A percentile compares a stretch with the other conserved stretches of the same genome.
phyloP scores from a whole-genome alignment of 2,113 vertebrate species.

The Rhombomys opimus region DNA sequence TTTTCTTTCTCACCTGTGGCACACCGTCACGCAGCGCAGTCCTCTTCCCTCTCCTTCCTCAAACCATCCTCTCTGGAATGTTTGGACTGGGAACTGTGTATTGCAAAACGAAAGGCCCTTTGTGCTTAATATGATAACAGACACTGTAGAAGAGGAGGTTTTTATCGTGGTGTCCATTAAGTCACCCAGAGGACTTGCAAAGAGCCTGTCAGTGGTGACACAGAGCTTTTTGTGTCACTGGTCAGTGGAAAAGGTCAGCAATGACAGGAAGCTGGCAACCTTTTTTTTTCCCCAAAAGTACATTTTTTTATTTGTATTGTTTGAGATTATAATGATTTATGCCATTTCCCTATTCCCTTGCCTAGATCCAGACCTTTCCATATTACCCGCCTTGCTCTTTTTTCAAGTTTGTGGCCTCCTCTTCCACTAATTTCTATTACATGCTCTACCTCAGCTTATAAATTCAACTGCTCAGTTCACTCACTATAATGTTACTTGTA shows the following conservation, averaged over 20 bases:
- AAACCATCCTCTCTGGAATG: background rate
- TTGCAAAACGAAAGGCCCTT: background rate
- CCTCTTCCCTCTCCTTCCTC: background rate
- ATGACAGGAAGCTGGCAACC: background rate
- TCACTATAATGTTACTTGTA: background rate
- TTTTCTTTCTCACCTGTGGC: too few species aligned
- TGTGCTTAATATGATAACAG: background rate
- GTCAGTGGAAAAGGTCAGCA: constrained; percentile 35
- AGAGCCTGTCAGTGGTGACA: background rate
- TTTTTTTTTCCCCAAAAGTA: background rate
- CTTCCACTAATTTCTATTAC: background rate
- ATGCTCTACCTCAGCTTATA: background rate
- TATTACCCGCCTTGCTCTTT: background rate
- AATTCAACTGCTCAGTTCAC: background rate
- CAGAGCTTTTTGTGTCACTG: background rate
- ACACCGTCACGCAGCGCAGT: background rate
- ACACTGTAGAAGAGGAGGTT: background rate
- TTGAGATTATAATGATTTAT: background rate
- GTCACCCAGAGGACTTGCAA: background rate
- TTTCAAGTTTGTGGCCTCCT: background rate
- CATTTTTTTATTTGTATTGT: background rate
- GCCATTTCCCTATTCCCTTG: background rate
- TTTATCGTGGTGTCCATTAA: constrained; percentile 19
- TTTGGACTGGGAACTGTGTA: constrained; percentile 31
- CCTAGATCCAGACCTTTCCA: background rate